These are phyloP conservation scores for Perca schrenkii DNA, from an alignment of 2,113 vertebrate genomes.

Conservation along the genomic window DNA sequence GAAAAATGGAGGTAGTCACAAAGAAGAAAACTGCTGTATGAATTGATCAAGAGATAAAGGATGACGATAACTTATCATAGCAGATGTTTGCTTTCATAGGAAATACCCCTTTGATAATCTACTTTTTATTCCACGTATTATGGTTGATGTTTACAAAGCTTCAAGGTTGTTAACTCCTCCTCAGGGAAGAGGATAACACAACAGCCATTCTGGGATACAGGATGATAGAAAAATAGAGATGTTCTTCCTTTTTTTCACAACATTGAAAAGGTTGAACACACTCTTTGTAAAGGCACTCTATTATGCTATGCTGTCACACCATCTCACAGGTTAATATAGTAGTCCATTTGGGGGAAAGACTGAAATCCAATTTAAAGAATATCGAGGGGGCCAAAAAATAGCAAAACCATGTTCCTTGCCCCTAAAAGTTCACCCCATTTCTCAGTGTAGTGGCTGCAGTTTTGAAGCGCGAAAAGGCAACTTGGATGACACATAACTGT, in stretches of 20 bases:
- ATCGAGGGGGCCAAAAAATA: constrained; percentile 32
- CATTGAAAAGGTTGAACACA: constrained; percentile 65
- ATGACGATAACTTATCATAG: constrained; percentile 69
- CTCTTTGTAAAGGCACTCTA: constrained; percentile 57
- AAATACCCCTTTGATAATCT: constrained; percentile 77
- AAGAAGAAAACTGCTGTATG: constrained; percentile 54
- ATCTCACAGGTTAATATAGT: constrained; percentile 65
- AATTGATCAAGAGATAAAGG: constrained; percentile 74
- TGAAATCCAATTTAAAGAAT: constrained; percentile 70
- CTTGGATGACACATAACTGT: constrained; percentile 73
- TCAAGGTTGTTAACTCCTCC: constrained; percentile 78
- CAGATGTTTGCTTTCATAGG: constrained; percentile 74
- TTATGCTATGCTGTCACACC: constrained; percentile 50
- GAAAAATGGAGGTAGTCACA: constrained; percentile 37
- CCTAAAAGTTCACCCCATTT: constrained; percentile 61
- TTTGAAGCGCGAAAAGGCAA: constrained; percentile 59
- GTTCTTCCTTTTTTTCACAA: constrained; percentile 64
- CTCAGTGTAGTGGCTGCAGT: constrained; percentile 51
- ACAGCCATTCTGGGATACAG: constrained; percentile 62
- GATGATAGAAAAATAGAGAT: constrained; percentile 68
- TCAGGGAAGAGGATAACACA: constrained; percentile 61
- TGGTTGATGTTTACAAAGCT: constrained; percentile 76
- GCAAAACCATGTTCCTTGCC: constrained; percentile 32
- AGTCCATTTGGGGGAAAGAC: constrained; percentile 42
- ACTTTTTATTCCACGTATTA: constrained; percentile 67